These are phyloP conservation scores for Phortica magna DNA, from an alignment of 2,888 invertebrate species.

Conservation along the genomic window DNA sequence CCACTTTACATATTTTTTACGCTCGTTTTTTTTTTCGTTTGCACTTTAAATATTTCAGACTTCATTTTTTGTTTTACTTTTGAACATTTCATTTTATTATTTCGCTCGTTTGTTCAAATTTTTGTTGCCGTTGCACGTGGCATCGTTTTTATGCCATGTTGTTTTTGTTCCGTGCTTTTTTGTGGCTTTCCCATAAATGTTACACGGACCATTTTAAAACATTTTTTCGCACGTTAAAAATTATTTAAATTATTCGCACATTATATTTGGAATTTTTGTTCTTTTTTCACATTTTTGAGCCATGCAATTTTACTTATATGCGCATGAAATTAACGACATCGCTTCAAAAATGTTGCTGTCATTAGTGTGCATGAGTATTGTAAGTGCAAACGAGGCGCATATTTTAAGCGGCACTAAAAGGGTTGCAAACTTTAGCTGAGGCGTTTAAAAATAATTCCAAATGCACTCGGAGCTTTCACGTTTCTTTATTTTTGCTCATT, in stretches of 20 bases:
- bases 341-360: too few relatives aligned
- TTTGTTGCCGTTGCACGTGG: neutral
- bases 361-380: too few relatives aligned
- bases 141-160: conserved; percentile 1
- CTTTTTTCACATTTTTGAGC: neutral
- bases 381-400: too few relatives aligned
- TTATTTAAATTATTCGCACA: conserved; percentile 8
- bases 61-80: neutral
- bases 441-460: too few relatives aligned
- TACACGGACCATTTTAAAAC: neutral
- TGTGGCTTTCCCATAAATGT: neutral
- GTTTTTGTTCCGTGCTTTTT: neutral
- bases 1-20: conserved; percentile 6
- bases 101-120: neutral
- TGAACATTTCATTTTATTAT: neutral
- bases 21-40: neutral
- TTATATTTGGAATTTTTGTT: neutral
- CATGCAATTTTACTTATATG: neutral
- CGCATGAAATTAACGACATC: neutral
- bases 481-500: too few relatives aligned
- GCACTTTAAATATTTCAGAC: neutral
- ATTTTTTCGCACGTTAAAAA: conserved; percentile 4
- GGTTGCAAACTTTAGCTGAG: too few relatives aligned
- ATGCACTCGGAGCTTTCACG: too few relatives aligned
- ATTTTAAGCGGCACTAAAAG: too few relatives aligned